A percentile compares a stretch with the other conserved stretches of the same genome.
Evolutionary conservation across 2,888 invertebrate species (phyloP).

Genomic region (Andrena camellia): DNA sequence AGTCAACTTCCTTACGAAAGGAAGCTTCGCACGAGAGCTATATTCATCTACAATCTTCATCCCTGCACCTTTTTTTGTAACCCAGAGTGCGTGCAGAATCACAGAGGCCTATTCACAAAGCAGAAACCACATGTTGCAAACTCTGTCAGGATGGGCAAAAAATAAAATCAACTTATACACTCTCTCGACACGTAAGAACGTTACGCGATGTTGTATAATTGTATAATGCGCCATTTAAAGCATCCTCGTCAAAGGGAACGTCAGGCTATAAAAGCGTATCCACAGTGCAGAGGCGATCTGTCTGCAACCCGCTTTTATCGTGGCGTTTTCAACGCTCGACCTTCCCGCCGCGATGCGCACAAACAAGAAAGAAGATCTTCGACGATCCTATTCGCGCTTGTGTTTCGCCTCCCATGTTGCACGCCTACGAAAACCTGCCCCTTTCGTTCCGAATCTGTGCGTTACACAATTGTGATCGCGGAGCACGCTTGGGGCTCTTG

Average conservation of each 20-base stretch:
- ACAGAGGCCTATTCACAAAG: not conserved
- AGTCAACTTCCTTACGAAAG: not conserved
- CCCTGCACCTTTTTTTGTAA: not conserved
- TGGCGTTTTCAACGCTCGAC: not conserved
- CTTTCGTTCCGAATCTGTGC: slow-evolving; percentile 18
- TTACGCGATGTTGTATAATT: slow-evolving; percentile 35
- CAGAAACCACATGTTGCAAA: not conserved
- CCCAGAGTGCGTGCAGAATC: not conserved
- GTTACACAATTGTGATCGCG: not conserved
- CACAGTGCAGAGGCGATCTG: not conserved
- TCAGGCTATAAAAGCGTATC: not conserved
- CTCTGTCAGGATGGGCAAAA: not conserved
- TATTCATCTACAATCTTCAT: no score
- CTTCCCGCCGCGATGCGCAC: not conserved
- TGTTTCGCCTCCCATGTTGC: slow-evolving; percentile 5
- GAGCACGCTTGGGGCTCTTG: not conserved
- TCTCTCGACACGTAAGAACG: slow-evolving; percentile 25
- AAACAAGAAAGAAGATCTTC: slow-evolving; percentile 23
- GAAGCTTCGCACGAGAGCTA: no score
- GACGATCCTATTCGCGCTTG: slow-evolving; percentile 13
- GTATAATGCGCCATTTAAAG: slow-evolving; percentile 24
- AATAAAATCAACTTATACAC: not conserved
- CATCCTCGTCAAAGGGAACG: slow-evolving; percentile 31
- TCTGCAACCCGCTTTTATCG: slow-evolving; percentile 30
- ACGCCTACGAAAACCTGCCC: not conserved